phyloP scores from a whole-genome alignment of 2,797 vertebrate genomes.

The Channa striata region DNA sequence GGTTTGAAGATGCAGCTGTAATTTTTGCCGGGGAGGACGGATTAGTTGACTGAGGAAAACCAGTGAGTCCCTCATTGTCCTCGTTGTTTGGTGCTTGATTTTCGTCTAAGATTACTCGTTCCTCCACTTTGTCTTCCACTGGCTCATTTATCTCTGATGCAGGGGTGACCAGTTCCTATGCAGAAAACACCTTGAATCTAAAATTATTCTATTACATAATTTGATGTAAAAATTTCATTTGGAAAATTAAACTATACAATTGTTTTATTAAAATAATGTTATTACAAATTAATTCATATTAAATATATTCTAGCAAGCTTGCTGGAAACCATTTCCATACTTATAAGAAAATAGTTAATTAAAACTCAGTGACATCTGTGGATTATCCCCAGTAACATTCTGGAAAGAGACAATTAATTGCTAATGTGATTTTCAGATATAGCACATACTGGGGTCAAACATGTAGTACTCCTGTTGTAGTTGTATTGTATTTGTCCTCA shows the following conservation, averaged over 20 bases:
- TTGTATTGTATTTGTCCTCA: no score
- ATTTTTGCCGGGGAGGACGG: constrained; percentile 48
- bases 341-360: no score
- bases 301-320: not conserved
- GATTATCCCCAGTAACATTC: not conserved
- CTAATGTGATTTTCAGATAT: no score
- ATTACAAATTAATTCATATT: no score
- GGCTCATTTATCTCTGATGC: constrained; percentile 37
- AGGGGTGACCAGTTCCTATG: constrained; percentile 54
- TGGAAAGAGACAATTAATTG: not conserved
- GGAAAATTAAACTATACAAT: not conserved
- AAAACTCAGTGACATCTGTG: not conserved
- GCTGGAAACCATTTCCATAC: no score
- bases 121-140: constrained; percentile 39
- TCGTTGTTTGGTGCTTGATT: constrained; percentile 36
- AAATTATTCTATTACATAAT: not conserved
- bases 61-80: constrained; percentile 19
- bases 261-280: not conserved
- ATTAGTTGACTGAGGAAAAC: constrained; percentile 36
- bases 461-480: no score
- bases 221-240: not conserved
- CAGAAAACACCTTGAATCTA: not conserved
- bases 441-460: no score
- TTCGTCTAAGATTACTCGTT: constrained; percentile 36
- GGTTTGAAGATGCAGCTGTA: constrained; percentile 56